phyloP scores from a whole-genome alignment of 37 sponge, comb jelly and placozoan species.

The Axinella damicornis region DNA sequence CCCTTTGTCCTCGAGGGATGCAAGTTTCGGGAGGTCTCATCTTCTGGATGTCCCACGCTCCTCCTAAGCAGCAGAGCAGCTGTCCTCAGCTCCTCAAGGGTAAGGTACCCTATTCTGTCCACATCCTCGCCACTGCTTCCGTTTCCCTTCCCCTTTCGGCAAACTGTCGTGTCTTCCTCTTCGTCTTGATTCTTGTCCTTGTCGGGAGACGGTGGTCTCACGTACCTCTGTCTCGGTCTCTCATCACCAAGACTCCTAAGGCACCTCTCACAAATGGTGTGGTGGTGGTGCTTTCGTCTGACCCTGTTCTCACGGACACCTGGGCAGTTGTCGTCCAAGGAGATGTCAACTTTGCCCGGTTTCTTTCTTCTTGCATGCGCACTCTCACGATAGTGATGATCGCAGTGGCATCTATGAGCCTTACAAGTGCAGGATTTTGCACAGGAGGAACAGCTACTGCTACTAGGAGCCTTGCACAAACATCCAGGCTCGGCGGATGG shows the following conservation, averaged over 20 bases:
- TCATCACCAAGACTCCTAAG: not conserved
- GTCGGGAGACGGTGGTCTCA: not conserved
- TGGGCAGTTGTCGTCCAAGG: slow-evolving; percentile 63
- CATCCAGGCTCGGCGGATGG: not conserved
- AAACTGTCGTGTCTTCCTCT: not conserved
- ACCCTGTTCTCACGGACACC: slow-evolving; percentile 22
- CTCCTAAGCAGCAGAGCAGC: not conserved
- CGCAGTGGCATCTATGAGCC: too few species aligned
- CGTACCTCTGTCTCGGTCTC: not conserved
- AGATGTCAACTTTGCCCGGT: slow-evolving; percentile 27
- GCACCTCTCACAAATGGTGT: slow-evolving; percentile 19
- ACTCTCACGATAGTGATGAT: not conserved
- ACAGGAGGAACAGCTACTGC: too few species aligned
- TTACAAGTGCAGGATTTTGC: too few species aligned
- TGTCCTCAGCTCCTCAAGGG: slow-evolving; percentile 1
- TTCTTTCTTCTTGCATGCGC: slow-evolving; percentile 11
- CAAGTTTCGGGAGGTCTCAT: not conserved
- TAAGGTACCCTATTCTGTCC: not conserved
- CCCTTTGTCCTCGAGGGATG: too few species aligned
- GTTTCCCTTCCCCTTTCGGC: not conserved
- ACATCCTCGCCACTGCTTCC: not conserved
- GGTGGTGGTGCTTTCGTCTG: slow-evolving; percentile 4
- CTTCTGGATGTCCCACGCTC: not conserved
- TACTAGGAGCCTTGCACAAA: too few species aligned
- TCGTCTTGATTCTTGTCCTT: not conserved